Conservation (phyloP, 1,140 invertebrate genomes). For the Notospermus geniculatus region DNA sequence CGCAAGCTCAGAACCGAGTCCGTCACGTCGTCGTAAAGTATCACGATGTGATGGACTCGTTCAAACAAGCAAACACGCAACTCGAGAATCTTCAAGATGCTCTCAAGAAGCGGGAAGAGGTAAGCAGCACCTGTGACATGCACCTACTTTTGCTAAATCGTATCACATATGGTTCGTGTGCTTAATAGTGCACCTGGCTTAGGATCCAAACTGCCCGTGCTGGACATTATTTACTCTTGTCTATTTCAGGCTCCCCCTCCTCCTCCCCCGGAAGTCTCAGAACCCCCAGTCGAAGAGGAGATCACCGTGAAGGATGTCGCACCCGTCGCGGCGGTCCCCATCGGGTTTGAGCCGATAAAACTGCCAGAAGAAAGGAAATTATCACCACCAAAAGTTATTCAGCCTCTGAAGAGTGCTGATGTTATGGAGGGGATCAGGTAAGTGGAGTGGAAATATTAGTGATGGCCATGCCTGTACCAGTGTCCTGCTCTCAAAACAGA, state of each 20-base stretch:
- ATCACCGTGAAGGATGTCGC: slow-evolving; percentile 40
- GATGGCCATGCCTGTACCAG: not conserved
- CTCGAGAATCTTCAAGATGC: slow-evolving; percentile 63
- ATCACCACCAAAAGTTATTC: slow-evolving; percentile 42
- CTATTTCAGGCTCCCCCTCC: not conserved
- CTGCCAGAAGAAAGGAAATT: not conserved
- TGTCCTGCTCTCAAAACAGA: no score
- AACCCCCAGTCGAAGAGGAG: slow-evolving; percentile 33
- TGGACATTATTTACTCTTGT: no score
- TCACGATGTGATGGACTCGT: slow-evolving; percentile 70
- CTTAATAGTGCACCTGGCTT: no score
- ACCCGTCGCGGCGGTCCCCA: slow-evolving; percentile 57
- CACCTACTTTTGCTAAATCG: no score
- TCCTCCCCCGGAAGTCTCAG: slow-evolving; percentile 4
- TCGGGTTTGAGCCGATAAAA: no score
- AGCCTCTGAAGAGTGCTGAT: slow-evolving; percentile 67
- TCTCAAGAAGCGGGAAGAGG: slow-evolving; percentile 48
- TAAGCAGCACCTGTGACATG: no score
- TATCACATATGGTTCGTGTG: no score
- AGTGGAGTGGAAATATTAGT: not conserved
- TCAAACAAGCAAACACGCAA: slow-evolving; percentile 67
- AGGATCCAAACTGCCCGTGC: no score
- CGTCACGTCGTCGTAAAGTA: slow-evolving; percentile 65
- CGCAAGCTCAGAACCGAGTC: slow-evolving; percentile 51
- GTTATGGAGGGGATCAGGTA: slow-evolving; percentile 69